These are phyloP conservation scores for Diarsia rubi DNA, from an alignment of 2,888 invertebrate genomes.

Conservation along the genomic window DNA sequence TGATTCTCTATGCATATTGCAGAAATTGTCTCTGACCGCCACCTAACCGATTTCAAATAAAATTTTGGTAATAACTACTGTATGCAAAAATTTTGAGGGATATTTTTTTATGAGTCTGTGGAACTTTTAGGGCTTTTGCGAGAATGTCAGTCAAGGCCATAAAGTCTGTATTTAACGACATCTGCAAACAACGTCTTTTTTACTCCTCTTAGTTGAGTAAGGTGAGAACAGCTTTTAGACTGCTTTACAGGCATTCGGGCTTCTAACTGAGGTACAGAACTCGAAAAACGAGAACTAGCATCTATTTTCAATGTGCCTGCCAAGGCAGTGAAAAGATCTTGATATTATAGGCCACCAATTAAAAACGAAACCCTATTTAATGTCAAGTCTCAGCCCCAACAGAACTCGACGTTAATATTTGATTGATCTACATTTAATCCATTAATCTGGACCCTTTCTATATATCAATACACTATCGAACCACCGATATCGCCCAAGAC, in stretches of 20 bases:
- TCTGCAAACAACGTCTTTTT: background rate
- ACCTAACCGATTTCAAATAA: background rate
- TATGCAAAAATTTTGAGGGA: background rate
- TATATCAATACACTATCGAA: background rate
- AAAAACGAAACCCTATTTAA: background rate
- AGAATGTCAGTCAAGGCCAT: background rate
- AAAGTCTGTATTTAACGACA: background rate
- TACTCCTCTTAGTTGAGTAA: background rate
- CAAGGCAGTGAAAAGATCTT: too few species aligned
- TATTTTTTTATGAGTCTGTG: background rate
- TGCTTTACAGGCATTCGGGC: background rate
- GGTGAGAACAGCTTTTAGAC: background rate
- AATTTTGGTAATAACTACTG: background rate
- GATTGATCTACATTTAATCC: slow-evolving; percentile 17
- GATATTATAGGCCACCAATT: background rate
- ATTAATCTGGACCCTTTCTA: background rate
- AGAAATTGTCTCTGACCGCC: too few species aligned
- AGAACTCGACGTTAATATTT: background rate
- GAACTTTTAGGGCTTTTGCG: background rate
- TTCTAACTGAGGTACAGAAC: background rate
- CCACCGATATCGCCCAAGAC: background rate
- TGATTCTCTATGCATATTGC: background rate
- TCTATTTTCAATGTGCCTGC: background rate
- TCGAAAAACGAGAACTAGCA: background rate
- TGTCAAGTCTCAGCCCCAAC: background rate